A percentile compares a stretch with the other conserved stretches of the same genome.
Conservation (phyloP, 2,888 invertebrate species). For the Lithosia quadra region DNA sequence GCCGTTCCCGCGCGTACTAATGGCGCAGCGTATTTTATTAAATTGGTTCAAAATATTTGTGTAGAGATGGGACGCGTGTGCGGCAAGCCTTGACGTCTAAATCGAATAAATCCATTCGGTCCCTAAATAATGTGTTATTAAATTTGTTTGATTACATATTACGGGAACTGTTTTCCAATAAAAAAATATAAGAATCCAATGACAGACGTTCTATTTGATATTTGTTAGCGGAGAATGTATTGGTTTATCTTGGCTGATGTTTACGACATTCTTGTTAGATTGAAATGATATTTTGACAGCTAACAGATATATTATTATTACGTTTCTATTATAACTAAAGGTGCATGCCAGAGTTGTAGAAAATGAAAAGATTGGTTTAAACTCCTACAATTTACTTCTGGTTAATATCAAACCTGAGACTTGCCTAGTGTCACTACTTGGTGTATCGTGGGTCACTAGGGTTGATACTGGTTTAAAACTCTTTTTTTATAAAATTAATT, state of each 20-base stretch:
- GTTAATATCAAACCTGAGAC: too few relatives aligned
- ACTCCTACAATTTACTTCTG: too few relatives aligned
- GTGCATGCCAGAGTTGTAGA: too few relatives aligned
- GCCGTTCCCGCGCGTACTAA: constrained; percentile 30
- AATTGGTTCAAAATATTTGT: constrained; percentile 44
- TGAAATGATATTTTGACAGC: not conserved
- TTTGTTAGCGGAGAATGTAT: constrained; percentile 12
- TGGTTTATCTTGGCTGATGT: constrained; percentile 2
- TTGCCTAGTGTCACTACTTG: too few relatives aligned
- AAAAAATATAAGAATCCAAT: constrained; percentile 32
- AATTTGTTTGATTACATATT: constrained; percentile 42
- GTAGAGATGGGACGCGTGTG: constrained; percentile 26
- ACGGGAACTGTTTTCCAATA: constrained; percentile 30
- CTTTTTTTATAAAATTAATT: too few relatives aligned
- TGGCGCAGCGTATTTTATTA: constrained; percentile 43
- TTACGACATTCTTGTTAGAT: not conserved
- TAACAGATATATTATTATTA: not conserved
- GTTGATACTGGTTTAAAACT: too few relatives aligned
- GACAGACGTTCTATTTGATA: constrained; percentile 31
- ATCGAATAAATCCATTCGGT: constrained; percentile 43
- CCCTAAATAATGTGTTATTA: constrained; percentile 36
- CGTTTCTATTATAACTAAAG: not conserved
- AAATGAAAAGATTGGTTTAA: too few relatives aligned
- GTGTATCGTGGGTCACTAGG: too few relatives aligned
- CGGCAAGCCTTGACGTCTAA: constrained; percentile 29